Evolutionary conservation across 2,888 invertebrate species (phyloP), one percentile per base, ranked within the genome.

Genomic region (Crepidodera aurea): DNA sequence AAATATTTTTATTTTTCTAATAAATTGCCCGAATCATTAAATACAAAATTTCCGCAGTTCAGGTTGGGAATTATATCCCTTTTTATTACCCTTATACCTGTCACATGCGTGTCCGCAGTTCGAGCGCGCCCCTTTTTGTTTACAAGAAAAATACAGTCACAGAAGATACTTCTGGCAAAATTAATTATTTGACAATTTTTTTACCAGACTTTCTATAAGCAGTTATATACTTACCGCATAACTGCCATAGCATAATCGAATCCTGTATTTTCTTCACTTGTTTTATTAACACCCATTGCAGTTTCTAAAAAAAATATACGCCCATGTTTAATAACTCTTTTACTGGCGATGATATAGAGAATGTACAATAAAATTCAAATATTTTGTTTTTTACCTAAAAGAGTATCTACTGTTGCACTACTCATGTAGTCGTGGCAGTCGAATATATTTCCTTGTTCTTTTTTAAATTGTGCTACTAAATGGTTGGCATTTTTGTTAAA

Each of bases 231-330:
- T 79, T 75, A 84, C 85, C 84, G 83, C 85, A 86, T 85, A 1
- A 85, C 85, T 40, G 85, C 85, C 74, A 82, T 78, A 1, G 85
- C 85, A 64, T 85, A 86, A 46, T 84, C 83, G 59, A 79, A 83
- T 56, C 85, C 84, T 62, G 80, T 81, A 54, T 82, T 82, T 55
- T 83, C 80, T 60, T 83, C 82, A 1, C 81, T 76, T 10, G 77
- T 78, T 37, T 79, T 81, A 51, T 78, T 81, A 3, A 85, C 80
- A 8, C 86, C 86, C 86, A 86, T 86, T 0, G 84, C 86, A 25
- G 86, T 85, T 77, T 84, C 85, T 82, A 65, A 15, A 70, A 62
- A 37, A 55, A 34, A 51, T 42, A 29, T 32, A 13, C 1, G 3
- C 4, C 34, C 15, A 15, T 2, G 6, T 13, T n/a, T 37, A 2